A percentile compares a stretch with the other conserved stretches of the same genome.
Evolutionary conservation across 2,797 vertebrate species (phyloP).

Genomic region (Paguma larvata): DNA sequence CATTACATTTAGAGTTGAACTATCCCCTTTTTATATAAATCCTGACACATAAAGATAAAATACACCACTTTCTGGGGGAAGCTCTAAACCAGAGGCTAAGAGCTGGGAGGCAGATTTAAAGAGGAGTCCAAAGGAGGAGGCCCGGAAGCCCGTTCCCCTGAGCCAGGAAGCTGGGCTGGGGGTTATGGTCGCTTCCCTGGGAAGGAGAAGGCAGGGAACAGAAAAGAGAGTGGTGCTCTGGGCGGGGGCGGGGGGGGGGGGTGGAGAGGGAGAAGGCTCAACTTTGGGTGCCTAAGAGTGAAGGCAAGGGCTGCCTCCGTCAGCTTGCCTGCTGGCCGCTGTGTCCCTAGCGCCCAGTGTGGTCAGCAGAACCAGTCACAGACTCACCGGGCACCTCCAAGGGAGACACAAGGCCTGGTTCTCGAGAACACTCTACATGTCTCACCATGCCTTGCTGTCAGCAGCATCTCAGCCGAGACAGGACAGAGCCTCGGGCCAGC

Average conservation of each 20-base stretch:
- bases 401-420: neutral
- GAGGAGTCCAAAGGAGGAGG: neutral
- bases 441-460: neutral
- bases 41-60: conserved; percentile 88
- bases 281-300: neutral
- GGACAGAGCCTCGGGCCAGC: neutral
- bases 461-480: neutral
- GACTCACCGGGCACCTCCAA: neutral
- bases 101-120: neutral
- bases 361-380: neutral
- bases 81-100: conserved; percentile 32
- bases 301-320: rapidly evolving
- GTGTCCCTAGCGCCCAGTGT: rapidly evolving
- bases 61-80: conserved; percentile 68
- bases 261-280: neutral
- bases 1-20: conserved; percentile 89
- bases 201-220: neutral
- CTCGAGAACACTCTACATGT: rapidly evolving
- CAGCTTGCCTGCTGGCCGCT: rapidly evolving
- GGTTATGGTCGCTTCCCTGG: neutral
- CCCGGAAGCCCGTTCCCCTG: neutral
- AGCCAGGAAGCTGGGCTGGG: neutral
- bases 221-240: neutral
- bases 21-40: conserved; percentile 88
- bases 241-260: no score